These are phyloP conservation scores for Entomobrya multifasciata DNA, from an alignment of 2,888 invertebrate genomes.

Conservation along the genomic window DNA sequence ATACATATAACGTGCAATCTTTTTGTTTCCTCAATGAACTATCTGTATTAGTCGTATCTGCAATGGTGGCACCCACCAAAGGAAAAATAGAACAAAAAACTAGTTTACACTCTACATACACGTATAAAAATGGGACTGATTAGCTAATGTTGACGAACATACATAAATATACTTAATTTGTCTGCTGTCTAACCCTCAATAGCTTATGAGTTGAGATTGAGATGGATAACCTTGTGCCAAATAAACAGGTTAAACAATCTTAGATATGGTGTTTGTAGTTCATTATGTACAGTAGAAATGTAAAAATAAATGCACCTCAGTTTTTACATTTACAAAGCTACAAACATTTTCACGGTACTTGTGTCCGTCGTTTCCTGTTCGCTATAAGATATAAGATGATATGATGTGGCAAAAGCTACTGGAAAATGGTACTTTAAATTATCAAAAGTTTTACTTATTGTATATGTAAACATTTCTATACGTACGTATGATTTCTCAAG, in stretches of 20 bases:
- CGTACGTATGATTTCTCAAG: background rate
- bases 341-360: no score
- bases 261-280: background rate
- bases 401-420: conserved; percentile 2
- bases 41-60: background rate
- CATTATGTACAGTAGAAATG: no score
- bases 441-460: conserved; percentile 20
- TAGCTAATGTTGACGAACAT: no score
- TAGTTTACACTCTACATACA: no score
- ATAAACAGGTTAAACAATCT: background rate
- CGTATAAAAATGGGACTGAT: no score
- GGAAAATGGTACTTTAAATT: conserved; percentile 49
- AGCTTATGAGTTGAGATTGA: no score
- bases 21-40: background rate
- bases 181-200: no score
- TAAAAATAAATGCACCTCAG: no score
- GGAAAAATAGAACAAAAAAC: background rate
- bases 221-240: no score
- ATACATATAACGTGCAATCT: no score
- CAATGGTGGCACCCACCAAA: conserved; percentile 4
- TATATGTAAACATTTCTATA: background rate
- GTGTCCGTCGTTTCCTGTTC: background rate
- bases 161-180: no score
- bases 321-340: no score
- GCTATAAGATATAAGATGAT: conserved; percentile 3